Conservation (phyloP, 2,113 vertebrate species). For the Patagioenas fasciata region DNA sequence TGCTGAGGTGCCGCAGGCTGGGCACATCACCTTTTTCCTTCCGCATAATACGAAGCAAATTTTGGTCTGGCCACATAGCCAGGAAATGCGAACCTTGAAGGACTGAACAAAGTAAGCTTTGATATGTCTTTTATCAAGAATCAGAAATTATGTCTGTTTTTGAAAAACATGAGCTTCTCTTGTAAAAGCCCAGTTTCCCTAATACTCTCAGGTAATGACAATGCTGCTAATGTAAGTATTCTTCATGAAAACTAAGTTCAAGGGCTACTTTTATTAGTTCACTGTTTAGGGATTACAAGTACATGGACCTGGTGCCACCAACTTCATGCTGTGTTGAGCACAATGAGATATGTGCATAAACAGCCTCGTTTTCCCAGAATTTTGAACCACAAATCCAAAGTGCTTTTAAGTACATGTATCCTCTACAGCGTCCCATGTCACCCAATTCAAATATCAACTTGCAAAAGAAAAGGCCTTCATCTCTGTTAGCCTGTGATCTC, state of each 20-base stretch:
- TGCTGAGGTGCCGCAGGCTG: not conserved
- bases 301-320: fast-evolving
- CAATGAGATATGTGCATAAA: not conserved
- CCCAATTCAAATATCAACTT: not conserved
- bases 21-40: not conserved
- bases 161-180: not conserved
- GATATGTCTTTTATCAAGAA: not conserved
- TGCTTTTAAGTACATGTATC: fast-evolving
- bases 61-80: not conserved
- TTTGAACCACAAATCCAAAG: not conserved
- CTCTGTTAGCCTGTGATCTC: not conserved
- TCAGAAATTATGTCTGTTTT: not conserved
- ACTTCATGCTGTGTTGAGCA: fast-evolving
- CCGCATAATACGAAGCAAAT: not conserved
- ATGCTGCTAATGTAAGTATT: not conserved
- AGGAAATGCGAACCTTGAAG: not conserved
- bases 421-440: not conserved
- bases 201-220: not conserved
- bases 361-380: not conserved
- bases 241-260: not conserved
- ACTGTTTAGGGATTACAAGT: not conserved
- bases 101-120: not conserved
- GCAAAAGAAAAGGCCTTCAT: not conserved
- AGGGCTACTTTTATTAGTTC: not conserved
- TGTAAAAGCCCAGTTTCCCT: not conserved